Evolutionary conservation across 92 coral and sea anemone species (phyloP).

Genomic region (Phymanthus crucifer): DNA sequence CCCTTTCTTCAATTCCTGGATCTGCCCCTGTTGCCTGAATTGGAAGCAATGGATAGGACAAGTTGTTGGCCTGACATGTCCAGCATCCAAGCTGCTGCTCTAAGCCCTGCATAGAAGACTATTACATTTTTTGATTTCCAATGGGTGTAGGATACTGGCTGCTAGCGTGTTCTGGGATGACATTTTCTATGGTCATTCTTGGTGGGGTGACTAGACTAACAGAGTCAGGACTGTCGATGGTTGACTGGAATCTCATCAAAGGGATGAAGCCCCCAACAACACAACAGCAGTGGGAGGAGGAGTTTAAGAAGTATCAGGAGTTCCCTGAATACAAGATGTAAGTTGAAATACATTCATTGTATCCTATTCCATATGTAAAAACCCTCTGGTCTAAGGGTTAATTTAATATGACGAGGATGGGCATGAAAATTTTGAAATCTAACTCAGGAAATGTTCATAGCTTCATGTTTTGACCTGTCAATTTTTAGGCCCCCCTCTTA

Average conservation of each 20-base stretch:
- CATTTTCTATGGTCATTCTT: conserved; percentile 82
- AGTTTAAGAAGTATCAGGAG: conserved; percentile 82
- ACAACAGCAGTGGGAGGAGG: conserved; percentile 91
- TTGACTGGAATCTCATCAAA: conserved; percentile 95
- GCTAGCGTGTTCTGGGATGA: conserved; percentile 86
- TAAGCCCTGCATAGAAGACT: too few species aligned
- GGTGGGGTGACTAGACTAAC: conserved; percentile 92
- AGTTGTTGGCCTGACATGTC: too few species aligned
- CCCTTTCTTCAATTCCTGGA: too few species aligned
- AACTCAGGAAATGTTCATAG: too few species aligned
- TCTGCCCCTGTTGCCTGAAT: too few species aligned
- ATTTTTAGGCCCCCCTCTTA: too few species aligned
- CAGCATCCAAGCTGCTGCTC: too few species aligned
- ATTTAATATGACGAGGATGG: too few species aligned
- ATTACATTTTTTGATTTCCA: neutral
- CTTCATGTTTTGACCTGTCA: too few species aligned
- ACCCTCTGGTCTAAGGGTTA: too few species aligned
- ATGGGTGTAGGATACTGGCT: conserved; percentile 76
- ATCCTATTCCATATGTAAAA: neutral
- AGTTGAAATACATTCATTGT: neutral
- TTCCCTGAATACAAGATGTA: conserved; percentile 95
- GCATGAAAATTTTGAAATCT: too few species aligned
- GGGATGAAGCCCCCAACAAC: conserved; percentile 96
- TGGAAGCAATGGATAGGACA: too few species aligned
- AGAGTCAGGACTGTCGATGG: conserved; percentile 98